Conservation (phyloP, 2,888 invertebrate species). For the Pachymerium ferrugineum region DNA sequence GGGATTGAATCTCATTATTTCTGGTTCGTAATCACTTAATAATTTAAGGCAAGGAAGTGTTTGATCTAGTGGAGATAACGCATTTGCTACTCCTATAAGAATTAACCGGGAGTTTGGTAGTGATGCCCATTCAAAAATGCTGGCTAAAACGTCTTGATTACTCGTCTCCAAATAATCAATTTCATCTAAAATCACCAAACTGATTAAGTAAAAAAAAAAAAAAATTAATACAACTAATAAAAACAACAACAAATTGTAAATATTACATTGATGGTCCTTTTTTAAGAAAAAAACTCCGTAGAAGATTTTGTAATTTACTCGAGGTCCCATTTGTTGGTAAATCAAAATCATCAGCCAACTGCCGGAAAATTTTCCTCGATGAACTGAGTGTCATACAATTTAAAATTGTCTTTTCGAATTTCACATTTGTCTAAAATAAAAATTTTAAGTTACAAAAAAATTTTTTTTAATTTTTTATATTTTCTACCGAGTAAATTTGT, state of each 20-base stretch:
- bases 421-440: constrained; percentile 39
- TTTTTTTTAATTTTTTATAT: not conserved
- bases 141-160: constrained; percentile 81
- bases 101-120: constrained; percentile 62
- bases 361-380: constrained; percentile 70
- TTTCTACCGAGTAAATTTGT: not conserved
- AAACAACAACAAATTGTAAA: not conserved
- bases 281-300: not conserved
- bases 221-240: constrained; percentile 29
- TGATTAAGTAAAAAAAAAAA: constrained; percentile 50
- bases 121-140: constrained; percentile 89
- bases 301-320: not conserved
- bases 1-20: constrained; percentile 79
- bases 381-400: constrained; percentile 87
- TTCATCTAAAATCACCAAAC: constrained; percentile 84
- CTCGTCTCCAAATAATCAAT: constrained; percentile 78
- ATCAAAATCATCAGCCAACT: constrained; percentile 66
- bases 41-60: constrained; percentile 79
- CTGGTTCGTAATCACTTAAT: constrained; percentile 53
- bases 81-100: constrained; percentile 89
- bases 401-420: constrained; percentile 62
- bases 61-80: constrained; percentile 88
- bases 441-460: not conserved
- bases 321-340: constrained; percentile 37
- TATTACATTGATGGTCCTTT: not conserved